phyloP scores from a whole-genome alignment of 2,113 vertebrate species.

The Nothocercus julius region DNA sequence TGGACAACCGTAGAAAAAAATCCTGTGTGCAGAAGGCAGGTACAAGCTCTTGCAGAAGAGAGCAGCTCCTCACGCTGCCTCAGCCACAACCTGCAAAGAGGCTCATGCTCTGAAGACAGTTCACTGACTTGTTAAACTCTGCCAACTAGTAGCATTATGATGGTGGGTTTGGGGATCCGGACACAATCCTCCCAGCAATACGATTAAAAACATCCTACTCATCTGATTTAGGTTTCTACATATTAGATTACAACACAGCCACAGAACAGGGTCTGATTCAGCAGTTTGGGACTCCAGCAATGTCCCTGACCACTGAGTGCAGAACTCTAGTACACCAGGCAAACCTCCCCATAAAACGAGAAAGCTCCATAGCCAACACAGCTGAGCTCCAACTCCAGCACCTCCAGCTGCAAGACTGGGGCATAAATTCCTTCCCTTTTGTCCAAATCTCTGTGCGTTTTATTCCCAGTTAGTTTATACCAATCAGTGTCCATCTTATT shows the following conservation, averaged over 20 bases:
- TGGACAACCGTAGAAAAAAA: background rate
- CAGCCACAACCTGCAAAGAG: background rate
- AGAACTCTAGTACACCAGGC: background rate
- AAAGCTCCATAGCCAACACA: background rate
- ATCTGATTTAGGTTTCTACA: constrained; percentile 13
- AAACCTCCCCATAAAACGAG: background rate
- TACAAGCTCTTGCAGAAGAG: background rate
- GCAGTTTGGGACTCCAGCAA: constrained; percentile 17
- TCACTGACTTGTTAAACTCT: background rate
- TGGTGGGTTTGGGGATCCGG: background rate
- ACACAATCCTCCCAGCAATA: background rate
- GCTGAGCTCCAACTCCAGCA: background rate
- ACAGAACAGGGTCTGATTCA: constrained; percentile 18
- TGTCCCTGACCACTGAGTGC: background rate
- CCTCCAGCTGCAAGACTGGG: background rate
- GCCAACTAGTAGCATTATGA: background rate
- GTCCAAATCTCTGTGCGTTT: background rate
- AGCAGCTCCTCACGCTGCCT: background rate
- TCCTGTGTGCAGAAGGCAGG: background rate
- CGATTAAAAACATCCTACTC: constrained; percentile 4
- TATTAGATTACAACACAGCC: constrained; percentile 13
- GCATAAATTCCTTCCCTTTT: background rate
- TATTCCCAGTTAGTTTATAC: background rate
- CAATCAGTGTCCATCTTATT: rapidly evolving
- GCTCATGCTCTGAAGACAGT: background rate